Conservation (phyloP, 64 coral and sea anemone genomes). For the Montipora capricornis region DNA sequence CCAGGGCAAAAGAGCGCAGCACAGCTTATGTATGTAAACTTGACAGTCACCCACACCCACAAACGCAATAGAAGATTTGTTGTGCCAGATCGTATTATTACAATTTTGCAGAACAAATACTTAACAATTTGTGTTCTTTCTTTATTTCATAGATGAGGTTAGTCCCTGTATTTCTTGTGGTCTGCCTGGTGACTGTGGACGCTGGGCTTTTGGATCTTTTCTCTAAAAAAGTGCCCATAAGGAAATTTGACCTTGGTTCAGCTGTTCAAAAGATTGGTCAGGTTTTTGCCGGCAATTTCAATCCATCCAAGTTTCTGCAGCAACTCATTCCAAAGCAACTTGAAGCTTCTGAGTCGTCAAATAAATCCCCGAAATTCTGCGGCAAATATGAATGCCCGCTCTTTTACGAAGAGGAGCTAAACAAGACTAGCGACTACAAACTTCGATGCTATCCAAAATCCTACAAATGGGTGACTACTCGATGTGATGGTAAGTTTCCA, state of each 20-base stretch:
- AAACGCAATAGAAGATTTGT: too few species aligned
- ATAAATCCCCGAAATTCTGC: background rate
- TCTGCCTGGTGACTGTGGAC: constrained; percentile 10
- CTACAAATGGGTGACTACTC: constrained; percentile 80
- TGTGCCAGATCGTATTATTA: too few species aligned
- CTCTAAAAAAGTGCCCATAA: background rate
- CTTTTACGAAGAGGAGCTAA: constrained; percentile 11
- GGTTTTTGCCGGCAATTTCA: too few species aligned
- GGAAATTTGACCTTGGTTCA: background rate
- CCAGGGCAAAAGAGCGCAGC: too few species aligned
- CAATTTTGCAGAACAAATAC: background rate
- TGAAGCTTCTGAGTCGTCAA: background rate
- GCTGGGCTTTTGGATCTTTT: background rate
- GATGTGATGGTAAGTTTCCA: constrained; percentile 35
- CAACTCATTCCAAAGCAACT: too few species aligned
- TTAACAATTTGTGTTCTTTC: background rate
- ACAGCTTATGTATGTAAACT: too few species aligned
- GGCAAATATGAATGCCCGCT: background rate
- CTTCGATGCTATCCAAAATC: constrained; percentile 57
- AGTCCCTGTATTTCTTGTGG: background rate
- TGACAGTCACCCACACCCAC: too few species aligned
- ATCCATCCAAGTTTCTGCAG: too few species aligned
- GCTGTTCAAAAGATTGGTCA: background rate
- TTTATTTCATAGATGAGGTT: constrained; percentile 20
- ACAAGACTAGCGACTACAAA: constrained; percentile 24